Base-by-base conservation (phyloP, 2,113 vertebrate genomes). In the Romanogobio albipinnatus region DNA sequence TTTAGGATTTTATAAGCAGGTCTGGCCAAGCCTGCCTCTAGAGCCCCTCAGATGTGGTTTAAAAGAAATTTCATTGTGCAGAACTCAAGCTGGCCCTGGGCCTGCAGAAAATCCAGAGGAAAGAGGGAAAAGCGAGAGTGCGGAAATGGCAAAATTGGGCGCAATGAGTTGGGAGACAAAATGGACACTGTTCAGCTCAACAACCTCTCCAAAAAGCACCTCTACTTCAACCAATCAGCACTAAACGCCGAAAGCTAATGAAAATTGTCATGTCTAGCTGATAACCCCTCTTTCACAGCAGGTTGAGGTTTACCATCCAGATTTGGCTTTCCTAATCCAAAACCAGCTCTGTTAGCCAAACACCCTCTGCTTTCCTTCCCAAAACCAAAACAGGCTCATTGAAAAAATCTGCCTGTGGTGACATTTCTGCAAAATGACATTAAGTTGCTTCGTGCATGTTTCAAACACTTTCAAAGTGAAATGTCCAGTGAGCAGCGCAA, bases 31-130 rank as follows among this genome's bases (percentile, higher is more conserved):
- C 24, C 86, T 68, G 58, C 86, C 75, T 85, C 71, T 51, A 68
- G 85, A 84, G 82, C 81, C 73, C 85, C 75, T 91, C 77, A 90
- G 89, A 89, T 91, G 89, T 89, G 90, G 85, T 85, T 91, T 84
- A 85, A 89, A 75, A 88, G 87, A 85, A 89, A 89, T 88, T 77
- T 90, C 81, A 88, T 89, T 87, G 89, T 88, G 89, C 73, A 76
- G 85, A 89, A 88, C 84, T 78, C 22, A 66, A 86, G 70, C 87
- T 90, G 89, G 88, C 86, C 26, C 56, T 73, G 6, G 78, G 83
- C 87, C 88, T 74, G 26, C 59, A 84, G 77, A 86, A 88, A 88
- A 49, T 70, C 24, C 24, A 49, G 45, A n/a, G 24, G 33, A 75
- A 24, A 82, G n/a, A 73, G 47, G 17, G 36, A 73, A 59, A 49